Conservation (phyloP, 2,888 invertebrate species). For the Eurois occulta region DNA sequence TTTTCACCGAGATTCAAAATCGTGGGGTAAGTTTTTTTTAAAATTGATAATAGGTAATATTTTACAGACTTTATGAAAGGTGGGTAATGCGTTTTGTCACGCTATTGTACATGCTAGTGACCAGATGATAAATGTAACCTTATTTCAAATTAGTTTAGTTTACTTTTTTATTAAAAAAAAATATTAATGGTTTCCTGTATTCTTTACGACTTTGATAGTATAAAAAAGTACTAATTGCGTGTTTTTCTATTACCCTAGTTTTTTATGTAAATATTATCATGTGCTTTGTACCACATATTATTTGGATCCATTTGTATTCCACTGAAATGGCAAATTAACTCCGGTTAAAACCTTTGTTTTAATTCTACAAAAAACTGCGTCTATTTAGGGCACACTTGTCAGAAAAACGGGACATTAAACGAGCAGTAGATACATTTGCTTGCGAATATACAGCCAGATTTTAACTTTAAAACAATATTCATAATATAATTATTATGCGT, state of each 20-base stretch:
- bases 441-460: not conserved
- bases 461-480: not conserved
- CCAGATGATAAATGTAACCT: constrained; percentile 39
- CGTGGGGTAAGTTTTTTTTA: not conserved
- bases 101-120: constrained; percentile 40
- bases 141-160: constrained; percentile 42
- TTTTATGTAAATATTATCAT: constrained; percentile 10
- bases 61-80: constrained; percentile 45
- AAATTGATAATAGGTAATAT: constrained; percentile 51
- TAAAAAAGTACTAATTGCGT: constrained; percentile 35
- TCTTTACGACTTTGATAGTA: constrained; percentile 3
- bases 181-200: constrained; percentile 23
- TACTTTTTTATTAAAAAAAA: constrained; percentile 29
- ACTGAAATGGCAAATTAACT: constrained; percentile 14
- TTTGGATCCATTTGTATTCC: constrained; percentile 32
- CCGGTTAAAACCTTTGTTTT: constrained; percentile 26
- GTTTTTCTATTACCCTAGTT: constrained; percentile 21
- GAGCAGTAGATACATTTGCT: not conserved
- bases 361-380: not conserved
- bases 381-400: not conserved
- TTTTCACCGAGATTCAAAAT: constrained; percentile 54
- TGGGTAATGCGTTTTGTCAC: constrained; percentile 56
- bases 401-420: not conserved
- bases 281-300: constrained; percentile 1
- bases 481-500: not conserved